Percentiles rank a stretch among this genome's conserved stretches.
These are phyloP conservation scores for Spondyliosoma cantharus DNA, from an alignment of 2,797 vertebrate species.

Conservation along the genomic window DNA sequence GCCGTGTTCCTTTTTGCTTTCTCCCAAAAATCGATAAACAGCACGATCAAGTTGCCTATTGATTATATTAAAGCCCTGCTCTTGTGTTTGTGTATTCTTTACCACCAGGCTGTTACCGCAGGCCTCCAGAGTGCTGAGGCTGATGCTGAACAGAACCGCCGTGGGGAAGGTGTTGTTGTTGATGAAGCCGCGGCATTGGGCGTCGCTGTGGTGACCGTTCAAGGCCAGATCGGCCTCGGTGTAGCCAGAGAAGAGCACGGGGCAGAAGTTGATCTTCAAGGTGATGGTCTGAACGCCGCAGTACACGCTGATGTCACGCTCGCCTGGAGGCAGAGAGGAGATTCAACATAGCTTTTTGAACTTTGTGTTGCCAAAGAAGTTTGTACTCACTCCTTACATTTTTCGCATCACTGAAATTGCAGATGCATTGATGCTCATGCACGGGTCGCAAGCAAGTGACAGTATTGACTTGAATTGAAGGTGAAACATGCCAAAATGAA, in stretches of 20 bases:
- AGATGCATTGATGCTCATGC: neutral
- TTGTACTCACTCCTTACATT: neutral
- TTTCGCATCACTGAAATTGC: neutral
- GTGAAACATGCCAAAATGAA: neutral
- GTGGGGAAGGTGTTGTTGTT: constrained; percentile 99
- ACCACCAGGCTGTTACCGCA: constrained; percentile 96
- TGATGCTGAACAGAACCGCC: constrained; percentile 96
- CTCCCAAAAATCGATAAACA: constrained; percentile 24
- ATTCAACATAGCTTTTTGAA: neutral
- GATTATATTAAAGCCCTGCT: constrained; percentile 24
- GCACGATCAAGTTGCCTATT: constrained; percentile 32
- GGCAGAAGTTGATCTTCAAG: constrained; percentile 99
- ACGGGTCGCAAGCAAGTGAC: neutral
- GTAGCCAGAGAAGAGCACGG: constrained; percentile 97
- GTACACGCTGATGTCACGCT: constrained; percentile 95
- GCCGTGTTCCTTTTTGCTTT: constrained; percentile 10
- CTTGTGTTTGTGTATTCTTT: constrained; percentile 65
- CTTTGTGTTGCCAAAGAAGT: neutral
- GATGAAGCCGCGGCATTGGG: constrained; percentile 95
- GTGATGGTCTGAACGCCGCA: constrained; percentile 98
- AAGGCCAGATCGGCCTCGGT: constrained; percentile 92
- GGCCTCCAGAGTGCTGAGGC: constrained; percentile 94
- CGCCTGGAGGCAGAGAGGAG: constrained; percentile 76
- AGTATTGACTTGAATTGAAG: neutral
- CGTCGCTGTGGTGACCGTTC: constrained; percentile 91